Conservation (phyloP, 2,797 vertebrate species). For the Eulemur coronatus region DNA sequence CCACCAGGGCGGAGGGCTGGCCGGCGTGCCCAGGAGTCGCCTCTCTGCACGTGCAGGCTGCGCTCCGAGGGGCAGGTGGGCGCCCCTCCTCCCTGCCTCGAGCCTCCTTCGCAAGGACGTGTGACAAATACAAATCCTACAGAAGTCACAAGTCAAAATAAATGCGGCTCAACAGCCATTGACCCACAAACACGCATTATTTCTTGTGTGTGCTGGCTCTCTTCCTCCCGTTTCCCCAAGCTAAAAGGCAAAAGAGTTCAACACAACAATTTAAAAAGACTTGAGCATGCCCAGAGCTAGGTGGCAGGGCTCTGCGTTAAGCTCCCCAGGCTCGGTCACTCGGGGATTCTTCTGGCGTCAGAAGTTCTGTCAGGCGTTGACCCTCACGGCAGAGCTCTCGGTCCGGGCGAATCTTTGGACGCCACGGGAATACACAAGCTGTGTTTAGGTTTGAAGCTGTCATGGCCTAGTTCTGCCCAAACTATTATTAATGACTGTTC, state of each 20-base stretch:
- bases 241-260: not conserved
- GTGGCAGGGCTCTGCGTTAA: not conserved
- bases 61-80: not conserved
- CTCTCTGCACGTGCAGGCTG: not conserved
- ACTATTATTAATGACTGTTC: conserved; percentile 55
- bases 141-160: not conserved
- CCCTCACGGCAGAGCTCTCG: not conserved
- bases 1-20: not conserved
- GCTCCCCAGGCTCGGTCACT: not conserved
- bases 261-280: not conserved
- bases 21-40: not conserved
- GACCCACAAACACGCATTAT: not conserved
- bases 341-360: not conserved
- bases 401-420: not conserved
- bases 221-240: not conserved
- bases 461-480: conserved; percentile 59
- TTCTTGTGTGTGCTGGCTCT: not conserved
- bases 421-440: not conserved
- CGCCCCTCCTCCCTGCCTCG: not conserved
- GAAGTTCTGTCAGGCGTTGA: not conserved
- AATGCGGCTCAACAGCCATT: not conserved
- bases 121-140: not conserved
- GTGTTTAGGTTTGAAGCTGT: not conserved
- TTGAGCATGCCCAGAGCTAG: not conserved
- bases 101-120: not conserved